Evolutionary conservation across 2,888 invertebrate genomes (phyloP).

Genomic region (Limenitis camilla): DNA sequence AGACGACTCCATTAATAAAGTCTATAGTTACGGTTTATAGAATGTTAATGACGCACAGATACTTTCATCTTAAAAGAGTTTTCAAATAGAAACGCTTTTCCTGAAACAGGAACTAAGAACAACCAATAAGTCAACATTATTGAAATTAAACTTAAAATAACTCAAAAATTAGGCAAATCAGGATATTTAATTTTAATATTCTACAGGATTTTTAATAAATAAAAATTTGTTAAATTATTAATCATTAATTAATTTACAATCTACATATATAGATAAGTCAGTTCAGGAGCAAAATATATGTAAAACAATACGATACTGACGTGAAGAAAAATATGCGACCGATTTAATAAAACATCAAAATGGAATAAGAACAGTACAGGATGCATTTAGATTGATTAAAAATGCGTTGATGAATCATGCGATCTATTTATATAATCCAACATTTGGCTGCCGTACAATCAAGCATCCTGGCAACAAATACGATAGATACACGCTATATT

Average conservation of each 20-base stretch:
- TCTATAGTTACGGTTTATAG: background rate
- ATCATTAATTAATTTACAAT: no score
- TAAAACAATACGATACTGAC: no score
- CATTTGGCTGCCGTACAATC: conserved; percentile 15
- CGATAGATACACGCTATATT: conserved; percentile 54
- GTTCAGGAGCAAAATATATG: no score
- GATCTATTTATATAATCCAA: conserved; percentile 18
- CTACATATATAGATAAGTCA: no score
- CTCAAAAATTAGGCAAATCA: no score
- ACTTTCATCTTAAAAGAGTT: conserved; percentile 9
- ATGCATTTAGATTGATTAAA: conserved; percentile 6
- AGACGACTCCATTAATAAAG: conserved; percentile 41
- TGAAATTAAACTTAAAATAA: background rate
- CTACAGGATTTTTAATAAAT: no score
- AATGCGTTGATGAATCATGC: conserved; percentile 7
- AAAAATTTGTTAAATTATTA: no score
- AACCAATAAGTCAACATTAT: background rate
- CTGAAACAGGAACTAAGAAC: background rate
- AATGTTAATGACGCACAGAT: conserved; percentile 7
- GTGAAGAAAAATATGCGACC: no score
- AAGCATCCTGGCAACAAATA: conserved; percentile 45
- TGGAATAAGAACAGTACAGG: background rate
- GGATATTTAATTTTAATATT: no score
- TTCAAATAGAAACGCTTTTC: background rate
- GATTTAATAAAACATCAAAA: conserved; percentile 3